These are phyloP conservation scores for Cataglyphis rosenhaueri DNA, from an alignment of 2,888 invertebrate species.

Conservation along the genomic window DNA sequence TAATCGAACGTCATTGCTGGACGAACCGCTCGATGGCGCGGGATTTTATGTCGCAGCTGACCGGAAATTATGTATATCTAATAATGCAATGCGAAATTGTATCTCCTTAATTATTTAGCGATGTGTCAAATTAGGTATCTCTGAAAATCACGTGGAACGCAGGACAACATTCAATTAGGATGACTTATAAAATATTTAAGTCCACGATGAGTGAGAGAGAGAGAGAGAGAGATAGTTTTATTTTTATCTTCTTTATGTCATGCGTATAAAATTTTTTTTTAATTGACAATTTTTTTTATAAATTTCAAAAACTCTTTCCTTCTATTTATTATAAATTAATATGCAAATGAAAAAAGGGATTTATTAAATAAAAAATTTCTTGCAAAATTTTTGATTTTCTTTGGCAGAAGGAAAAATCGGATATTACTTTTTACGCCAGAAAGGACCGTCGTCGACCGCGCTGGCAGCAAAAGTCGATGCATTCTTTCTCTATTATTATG, in stretches of 20 bases:
- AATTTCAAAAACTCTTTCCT: too few relatives aligned
- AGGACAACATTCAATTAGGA: background rate
- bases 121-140: background rate
- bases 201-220: background rate
- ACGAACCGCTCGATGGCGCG: background rate
- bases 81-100: background rate
- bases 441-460: background rate
- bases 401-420: background rate
- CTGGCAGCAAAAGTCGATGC: background rate
- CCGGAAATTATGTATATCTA: background rate
- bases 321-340: too few relatives aligned
- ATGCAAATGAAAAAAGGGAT: too few relatives aligned
- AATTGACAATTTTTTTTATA: too few relatives aligned
- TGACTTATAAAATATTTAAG: background rate
- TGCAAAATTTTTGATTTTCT: background rate
- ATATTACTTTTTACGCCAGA: conserved; percentile 25
- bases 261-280: too few relatives aligned
- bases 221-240: too few relatives aligned
- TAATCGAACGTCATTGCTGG: conserved; percentile 22
- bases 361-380: too few relatives aligned
- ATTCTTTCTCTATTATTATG: background rate
- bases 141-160: background rate
- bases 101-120: conserved; percentile 1
- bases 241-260: too few relatives aligned
- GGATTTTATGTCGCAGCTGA: background rate